These are phyloP conservation scores for Stegodyphus mimosarum DNA, from an alignment of 1,140 invertebrate genomes.

Conservation along the genomic window DNA sequence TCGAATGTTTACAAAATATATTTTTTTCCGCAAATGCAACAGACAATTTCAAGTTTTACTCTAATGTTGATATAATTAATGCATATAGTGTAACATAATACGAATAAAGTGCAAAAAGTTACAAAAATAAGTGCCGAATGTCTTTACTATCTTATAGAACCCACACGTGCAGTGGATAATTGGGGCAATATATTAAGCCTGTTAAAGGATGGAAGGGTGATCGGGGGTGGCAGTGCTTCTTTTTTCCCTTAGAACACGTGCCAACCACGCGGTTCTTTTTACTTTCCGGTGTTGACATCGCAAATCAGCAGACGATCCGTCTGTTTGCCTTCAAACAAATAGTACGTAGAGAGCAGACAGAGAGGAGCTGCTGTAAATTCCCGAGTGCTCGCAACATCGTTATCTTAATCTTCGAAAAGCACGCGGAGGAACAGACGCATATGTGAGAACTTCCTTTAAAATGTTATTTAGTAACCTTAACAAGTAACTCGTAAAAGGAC, in stretches of 20 bases:
- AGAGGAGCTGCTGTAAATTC: neutral
- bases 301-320: slow-evolving; percentile 28
- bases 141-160: neutral
- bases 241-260: slow-evolving; percentile 11
- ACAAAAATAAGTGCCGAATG: too few relatives aligned
- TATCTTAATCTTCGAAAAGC: too few relatives aligned
- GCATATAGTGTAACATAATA: too few relatives aligned
- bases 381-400: neutral
- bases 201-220: neutral
- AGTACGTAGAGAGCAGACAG: neutral
- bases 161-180: neutral
- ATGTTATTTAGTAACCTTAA: too few relatives aligned
- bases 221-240: neutral
- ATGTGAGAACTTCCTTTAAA: too few relatives aligned
- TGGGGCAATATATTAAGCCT: neutral
- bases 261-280: slow-evolving; percentile 25
- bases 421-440: too few relatives aligned
- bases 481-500: too few relatives aligned
- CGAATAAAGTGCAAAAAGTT: too few relatives aligned
- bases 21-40: too few relatives aligned
- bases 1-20: too few relatives aligned
- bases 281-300: slow-evolving; percentile 40
- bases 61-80: too few relatives aligned
- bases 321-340: slow-evolving; percentile 34
- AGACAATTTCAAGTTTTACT: too few relatives aligned